A percentile compares a stretch with the other conserved stretches of the same genome.
These are phyloP conservation scores for Panulirus ornatus DNA, from an alignment of 1,140 invertebrate genomes.

Conservation along the genomic window DNA sequence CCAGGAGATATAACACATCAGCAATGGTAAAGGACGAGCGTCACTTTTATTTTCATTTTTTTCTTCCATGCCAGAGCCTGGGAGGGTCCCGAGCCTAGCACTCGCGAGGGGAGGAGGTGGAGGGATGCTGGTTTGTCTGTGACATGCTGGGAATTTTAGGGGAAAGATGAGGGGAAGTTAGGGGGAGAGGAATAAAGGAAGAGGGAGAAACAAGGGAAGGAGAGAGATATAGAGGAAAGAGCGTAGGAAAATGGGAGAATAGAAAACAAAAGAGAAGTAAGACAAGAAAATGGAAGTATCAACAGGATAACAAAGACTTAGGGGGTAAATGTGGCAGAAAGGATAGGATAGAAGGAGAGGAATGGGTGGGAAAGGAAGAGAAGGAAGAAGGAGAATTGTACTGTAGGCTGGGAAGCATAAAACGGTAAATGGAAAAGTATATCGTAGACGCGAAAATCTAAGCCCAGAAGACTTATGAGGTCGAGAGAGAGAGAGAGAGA, in stretches of 20 bases:
- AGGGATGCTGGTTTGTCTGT: too few relatives aligned
- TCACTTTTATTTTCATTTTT: too few relatives aligned
- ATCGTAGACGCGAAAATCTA: background rate
- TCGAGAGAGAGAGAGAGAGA: background rate
- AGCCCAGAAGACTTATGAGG: background rate
- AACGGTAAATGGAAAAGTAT: background rate
- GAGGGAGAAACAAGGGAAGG: background rate
- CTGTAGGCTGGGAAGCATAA: background rate
- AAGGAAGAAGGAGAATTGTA: background rate
- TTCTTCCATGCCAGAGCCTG: too few relatives aligned
- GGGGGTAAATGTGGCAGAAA: background rate
- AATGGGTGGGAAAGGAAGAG: background rate
- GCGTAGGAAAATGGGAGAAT: background rate
- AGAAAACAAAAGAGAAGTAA: background rate
- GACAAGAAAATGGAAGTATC: background rate
- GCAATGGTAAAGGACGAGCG: too few relatives aligned
- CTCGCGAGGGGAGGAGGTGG: too few relatives aligned
- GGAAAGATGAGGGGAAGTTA: too few relatives aligned
- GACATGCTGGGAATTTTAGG: too few relatives aligned
- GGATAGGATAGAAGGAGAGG: background rate
- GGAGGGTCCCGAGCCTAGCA: too few relatives aligned
- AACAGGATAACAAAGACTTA: background rate
- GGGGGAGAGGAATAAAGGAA: background rate
- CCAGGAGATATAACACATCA: too few relatives aligned
- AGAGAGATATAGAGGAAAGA: background rate